Evolutionary conservation across 1,140 invertebrate species (phyloP).

Genomic region (Coboldia fuscipes): DNA sequence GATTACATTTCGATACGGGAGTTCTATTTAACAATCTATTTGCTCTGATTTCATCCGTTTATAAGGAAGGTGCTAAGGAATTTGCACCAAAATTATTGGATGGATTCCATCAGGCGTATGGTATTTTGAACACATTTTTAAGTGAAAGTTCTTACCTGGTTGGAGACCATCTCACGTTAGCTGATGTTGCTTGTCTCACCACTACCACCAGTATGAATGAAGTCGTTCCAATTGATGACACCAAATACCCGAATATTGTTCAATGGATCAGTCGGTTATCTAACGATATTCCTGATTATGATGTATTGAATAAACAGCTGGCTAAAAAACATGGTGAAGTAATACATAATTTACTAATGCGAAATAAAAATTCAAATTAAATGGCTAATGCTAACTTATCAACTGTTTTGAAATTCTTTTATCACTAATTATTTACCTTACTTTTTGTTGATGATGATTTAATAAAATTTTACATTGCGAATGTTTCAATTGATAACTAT

Average conservation of each 20-base stretch:
- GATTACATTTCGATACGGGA: conserved; percentile 35
- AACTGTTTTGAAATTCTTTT: too few relatives aligned
- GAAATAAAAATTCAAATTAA: background rate
- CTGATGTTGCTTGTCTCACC: conserved; percentile 25
- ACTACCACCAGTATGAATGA: conserved; percentile 17
- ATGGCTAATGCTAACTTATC: background rate
- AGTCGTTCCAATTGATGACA: conserved; percentile 17
- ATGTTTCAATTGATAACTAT: too few relatives aligned
- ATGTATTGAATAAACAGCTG: conserved; percentile 16
- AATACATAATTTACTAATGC: too few relatives aligned
- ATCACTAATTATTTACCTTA: too few relatives aligned
- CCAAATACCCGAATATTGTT: conserved; percentile 17
- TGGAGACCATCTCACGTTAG: conserved; percentile 26
- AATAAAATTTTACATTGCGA: too few relatives aligned
- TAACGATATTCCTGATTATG: conserved; percentile 21
- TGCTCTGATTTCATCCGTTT: too few relatives aligned
- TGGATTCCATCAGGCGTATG: too few relatives aligned
- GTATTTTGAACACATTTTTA: too few relatives aligned
- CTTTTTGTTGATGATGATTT: too few relatives aligned
- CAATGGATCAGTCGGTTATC: conserved; percentile 20
- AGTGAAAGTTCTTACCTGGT: too few relatives aligned
- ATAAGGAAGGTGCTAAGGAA: too few relatives aligned
- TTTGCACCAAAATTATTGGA: background rate
- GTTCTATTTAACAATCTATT: conserved; percentile 17
- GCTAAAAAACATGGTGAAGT: too few relatives aligned